Percentiles rank a stretch among this genome's conserved stretches.
Evolutionary conservation across 2,797 vertebrate species (phyloP).

Genomic region (Gymnoscopelus microlampas): DNA sequence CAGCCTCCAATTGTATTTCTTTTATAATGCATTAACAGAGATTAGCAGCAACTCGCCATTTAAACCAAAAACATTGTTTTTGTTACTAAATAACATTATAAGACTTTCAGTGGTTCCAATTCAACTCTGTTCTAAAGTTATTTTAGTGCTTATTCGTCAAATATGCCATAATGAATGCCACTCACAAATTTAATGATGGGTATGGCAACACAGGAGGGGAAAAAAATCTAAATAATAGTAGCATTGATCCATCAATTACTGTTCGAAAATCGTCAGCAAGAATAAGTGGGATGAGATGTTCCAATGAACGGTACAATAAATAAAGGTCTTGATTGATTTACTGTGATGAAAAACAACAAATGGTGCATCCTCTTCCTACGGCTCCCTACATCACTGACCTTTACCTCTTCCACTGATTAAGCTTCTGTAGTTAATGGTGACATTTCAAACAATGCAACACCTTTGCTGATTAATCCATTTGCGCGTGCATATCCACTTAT

Average conservation of each 20-base stretch:
- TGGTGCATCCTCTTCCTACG: constrained; percentile 47
- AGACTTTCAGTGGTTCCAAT: too few relatives aligned
- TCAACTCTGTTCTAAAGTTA: too few relatives aligned
- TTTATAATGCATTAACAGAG: too few relatives aligned
- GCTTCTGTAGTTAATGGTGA: constrained; percentile 78
- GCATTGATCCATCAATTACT: neutral
- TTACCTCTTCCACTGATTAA: constrained; percentile 82
- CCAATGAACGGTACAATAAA: constrained; percentile 37
- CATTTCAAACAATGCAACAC: constrained; percentile 82
- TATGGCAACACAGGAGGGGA: too few relatives aligned
- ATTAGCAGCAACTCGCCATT: too few relatives aligned
- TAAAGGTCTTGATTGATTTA: constrained; percentile 73
- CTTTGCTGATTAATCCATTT: constrained; percentile 79
- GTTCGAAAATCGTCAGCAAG: constrained; percentile 30
- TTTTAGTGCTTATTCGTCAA: too few relatives aligned
- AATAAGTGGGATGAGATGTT: constrained; percentile 22
- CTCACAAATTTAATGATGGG: too few relatives aligned
- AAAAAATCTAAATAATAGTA: too few relatives aligned
- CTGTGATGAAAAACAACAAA: constrained; percentile 75
- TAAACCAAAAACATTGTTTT: too few relatives aligned
- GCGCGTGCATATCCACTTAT: constrained; percentile 61
- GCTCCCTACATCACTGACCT: constrained; percentile 78
- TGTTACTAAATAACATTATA: too few relatives aligned
- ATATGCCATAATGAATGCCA: too few relatives aligned
- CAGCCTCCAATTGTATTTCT: too few relatives aligned